These are phyloP conservation scores for Chiroxiphia lanceolata DNA, from an alignment of 2,797 vertebrate genomes.

Conservation along the genomic window DNA sequence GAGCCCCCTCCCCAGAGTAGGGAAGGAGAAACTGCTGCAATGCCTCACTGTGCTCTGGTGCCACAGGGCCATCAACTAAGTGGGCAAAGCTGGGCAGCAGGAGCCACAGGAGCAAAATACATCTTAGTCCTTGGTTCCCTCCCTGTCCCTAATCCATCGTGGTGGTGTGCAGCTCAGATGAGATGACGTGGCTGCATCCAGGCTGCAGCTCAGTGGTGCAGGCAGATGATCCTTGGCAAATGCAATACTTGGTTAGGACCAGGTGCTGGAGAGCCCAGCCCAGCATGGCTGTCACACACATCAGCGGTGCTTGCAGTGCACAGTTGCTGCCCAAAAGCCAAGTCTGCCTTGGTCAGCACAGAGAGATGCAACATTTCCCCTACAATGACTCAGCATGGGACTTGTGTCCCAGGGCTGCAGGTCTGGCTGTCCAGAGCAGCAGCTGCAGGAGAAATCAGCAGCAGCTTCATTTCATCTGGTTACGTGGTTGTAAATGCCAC, in stretches of 20 bases:
- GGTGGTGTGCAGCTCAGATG: accelerated
- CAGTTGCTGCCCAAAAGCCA: neutral
- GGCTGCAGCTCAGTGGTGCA: neutral
- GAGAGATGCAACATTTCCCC: neutral
- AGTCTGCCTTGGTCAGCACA: neutral
- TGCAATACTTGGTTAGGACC: neutral
- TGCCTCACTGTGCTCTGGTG: neutral
- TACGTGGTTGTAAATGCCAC: neutral
- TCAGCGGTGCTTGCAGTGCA: accelerated
- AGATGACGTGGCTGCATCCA: neutral
- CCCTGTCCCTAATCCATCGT: accelerated
- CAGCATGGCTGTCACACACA: accelerated
- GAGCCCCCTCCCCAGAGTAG: accelerated
- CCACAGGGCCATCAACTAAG: neutral
- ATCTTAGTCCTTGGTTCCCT: neutral
- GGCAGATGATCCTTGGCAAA: neutral
- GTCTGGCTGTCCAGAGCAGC: neutral
- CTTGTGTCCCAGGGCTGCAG: neutral
- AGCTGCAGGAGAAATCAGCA: neutral
- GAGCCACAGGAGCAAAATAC: neutral
- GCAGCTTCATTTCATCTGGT: neutral
- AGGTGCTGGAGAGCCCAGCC: neutral
- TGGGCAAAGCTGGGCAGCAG: accelerated
- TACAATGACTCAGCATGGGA: neutral
- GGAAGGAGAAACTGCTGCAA: neutral